Evolutionary conservation across 2,888 invertebrate genomes (phyloP), one percentile per base, ranked within the genome.

Genomic region (Shargacucullia verbasci): DNA sequence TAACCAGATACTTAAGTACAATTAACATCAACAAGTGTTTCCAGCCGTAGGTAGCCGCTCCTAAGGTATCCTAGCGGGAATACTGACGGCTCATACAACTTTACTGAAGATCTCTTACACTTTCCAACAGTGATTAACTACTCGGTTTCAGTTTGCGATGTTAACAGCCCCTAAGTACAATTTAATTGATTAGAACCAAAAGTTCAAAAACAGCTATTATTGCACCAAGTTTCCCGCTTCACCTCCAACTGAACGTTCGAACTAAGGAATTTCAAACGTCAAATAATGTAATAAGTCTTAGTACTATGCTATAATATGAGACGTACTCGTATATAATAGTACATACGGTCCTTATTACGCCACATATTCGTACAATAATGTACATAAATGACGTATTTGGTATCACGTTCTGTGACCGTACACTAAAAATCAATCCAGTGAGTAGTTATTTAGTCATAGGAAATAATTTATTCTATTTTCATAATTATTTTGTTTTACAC

Each of bases 1-100:
- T 0, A 20, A 35, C 6, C 7, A 31, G 46, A 9, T 14, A 9
- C 33, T 0, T 14, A 41, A 37, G 39, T 43, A 48, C 15, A 37
- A 54, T 44, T 47, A 35, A 53, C 70, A 73, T 86, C 84, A 85
- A 88, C 87, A 87, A 86, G 87, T 87, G 80, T 66, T 73, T 59
- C 62, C 63, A 63, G 54, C 48, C 61, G 73, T 9, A 29, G 29
- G 29, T 76, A 78, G 82, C 80, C 81, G 79, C 61, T 83, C 81
- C 76, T 71, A 65, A 65, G 66, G 67, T 73, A 70, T 60, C 70
- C 79, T 72, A 56, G 55, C 54, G 72, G 77, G 76, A 64, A 71
- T 71, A 67, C 73, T 74, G 78, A 77, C 82, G 81, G 78, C 79
- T 72, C 65, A 65, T 56, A 63, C 63, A 66, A 73, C 70, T 76